Evolutionary conservation across 2,888 invertebrate species (phyloP).

Genomic region (Panorpa germanica): DNA sequence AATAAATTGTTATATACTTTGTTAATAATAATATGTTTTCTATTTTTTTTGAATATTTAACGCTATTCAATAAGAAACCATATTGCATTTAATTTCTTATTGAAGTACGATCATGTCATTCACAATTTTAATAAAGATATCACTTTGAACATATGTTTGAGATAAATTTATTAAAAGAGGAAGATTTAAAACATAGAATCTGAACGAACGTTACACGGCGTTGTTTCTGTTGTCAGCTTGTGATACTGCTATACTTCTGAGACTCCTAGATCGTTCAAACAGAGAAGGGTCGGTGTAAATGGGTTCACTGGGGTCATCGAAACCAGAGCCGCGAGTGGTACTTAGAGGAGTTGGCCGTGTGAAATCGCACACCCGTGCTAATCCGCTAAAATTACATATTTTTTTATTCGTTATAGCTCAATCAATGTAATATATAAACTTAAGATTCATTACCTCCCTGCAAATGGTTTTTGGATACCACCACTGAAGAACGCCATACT

Average conservation of each 20-base stretch:
- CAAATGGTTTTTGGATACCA: slow-evolving; percentile 48
- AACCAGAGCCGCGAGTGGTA: slow-evolving; percentile 29
- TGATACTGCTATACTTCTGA: slow-evolving; percentile 39
- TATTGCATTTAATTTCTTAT: slow-evolving; percentile 1
- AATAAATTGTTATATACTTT: no score
- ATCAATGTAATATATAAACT: no score
- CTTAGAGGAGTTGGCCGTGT: slow-evolving; percentile 28
- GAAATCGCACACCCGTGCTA: slow-evolving; percentile 26
- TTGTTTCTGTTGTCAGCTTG: slow-evolving; percentile 14
- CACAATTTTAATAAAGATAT: slow-evolving; percentile 2
- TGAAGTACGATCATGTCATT: slow-evolving; percentile 5
- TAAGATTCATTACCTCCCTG: slow-evolving; percentile 32
- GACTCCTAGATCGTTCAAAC: slow-evolving; percentile 66
- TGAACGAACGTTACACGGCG: slow-evolving; percentile 9
- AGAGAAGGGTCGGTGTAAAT: slow-evolving; percentile 85
- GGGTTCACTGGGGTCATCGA: slow-evolving; percentile 82
- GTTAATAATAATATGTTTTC: neutral
- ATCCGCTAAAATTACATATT: slow-evolving; percentile 14
- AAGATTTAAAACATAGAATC: slow-evolving; percentile 9
- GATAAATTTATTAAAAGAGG: slow-evolving; percentile 11
- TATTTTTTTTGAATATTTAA: slow-evolving; percentile 1
- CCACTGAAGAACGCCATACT: slow-evolving; percentile 45
- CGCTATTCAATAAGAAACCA: slow-evolving; percentile 1
- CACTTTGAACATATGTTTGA: slow-evolving; percentile 1
- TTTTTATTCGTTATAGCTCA: no score